These are phyloP conservation scores for Calidris pugnax DNA, from an alignment of 2,113 vertebrate species.

Conservation along the genomic window DNA sequence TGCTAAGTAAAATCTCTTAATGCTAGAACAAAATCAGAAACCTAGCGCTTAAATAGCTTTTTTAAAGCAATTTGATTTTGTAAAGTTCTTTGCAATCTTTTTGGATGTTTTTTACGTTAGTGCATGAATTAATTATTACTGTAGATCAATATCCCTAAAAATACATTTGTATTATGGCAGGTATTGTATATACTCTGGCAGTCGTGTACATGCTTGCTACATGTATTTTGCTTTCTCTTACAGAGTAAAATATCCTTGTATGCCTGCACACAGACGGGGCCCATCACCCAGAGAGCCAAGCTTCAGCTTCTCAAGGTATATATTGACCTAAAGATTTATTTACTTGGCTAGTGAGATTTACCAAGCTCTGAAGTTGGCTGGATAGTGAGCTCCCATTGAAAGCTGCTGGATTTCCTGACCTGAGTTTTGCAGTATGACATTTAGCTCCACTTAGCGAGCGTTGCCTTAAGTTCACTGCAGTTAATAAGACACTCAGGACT, in stretches of 20 bases:
- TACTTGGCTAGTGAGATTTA: not conserved
- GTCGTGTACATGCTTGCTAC: fast-evolving
- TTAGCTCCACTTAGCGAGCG: not conserved
- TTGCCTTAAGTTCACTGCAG: not conserved
- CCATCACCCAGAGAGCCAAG: not conserved
- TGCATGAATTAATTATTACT: not conserved
- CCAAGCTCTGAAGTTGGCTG: not conserved
- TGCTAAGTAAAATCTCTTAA: not conserved
- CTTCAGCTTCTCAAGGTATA: not conserved
- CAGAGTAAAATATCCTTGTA: fast-evolving
- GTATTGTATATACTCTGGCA: not conserved
- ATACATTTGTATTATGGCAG: not conserved
- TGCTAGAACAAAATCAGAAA: not conserved
- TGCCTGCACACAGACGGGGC: not conserved
- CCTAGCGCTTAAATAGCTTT: not conserved
- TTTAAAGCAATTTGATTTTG: not conserved
- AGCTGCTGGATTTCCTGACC: not conserved
- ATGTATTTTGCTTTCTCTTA: not conserved
- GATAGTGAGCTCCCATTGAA: not conserved
- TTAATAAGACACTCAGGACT: not conserved
- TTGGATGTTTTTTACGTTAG: not conserved
- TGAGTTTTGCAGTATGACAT: not conserved
- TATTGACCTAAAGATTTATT: not conserved
- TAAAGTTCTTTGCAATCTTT: not conserved
- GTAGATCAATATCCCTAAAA: not conserved